Evolutionary conservation across 2,113 vertebrate genomes (phyloP), one percentile per base, ranked within the genome.

Genomic region (Salvator merianae): DNA sequence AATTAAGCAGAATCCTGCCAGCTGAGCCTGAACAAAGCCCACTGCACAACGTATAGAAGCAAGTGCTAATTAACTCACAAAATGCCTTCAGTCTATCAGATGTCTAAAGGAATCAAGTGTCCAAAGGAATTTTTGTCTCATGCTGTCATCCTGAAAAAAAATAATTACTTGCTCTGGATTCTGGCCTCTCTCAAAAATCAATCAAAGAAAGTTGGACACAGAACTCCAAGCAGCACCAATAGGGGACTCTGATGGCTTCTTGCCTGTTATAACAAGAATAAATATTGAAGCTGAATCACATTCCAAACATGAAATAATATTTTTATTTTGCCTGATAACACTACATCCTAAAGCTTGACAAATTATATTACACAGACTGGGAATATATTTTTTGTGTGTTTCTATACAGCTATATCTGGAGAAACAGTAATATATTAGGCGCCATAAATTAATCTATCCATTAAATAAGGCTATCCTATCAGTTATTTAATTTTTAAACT

Each of bases 221-320:
- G 43, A 84, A 84, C 70, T 65, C 8, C 70, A 73, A 24, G 62
- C 84, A 88, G 68, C 86, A 90, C 86, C 88, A 87, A 78, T 72
- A 88, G 79, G 91, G 89, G 91, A 93, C 86, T 91, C 68, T 85
- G n/a, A 59, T 91, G 88, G 91, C 90, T 89, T 85, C 78, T 76
- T 94, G 94, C 93, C 96, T 96, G 91, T 92, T 83, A 91, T 30
- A 95, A 90, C 91, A 95, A 91, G 84, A 91, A 86, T 83, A 92
- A 94, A 94, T 91, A 93, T 12, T 7, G 89, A 91, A 87, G 92
- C 91, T 90, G 90, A 86, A 93, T 89, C 84, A 91, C 88, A 91
- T 88, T 91, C 89, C 91, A 93, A 87, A 89, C 93, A 92, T 73
- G 83, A 93, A 89, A 87, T 84, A 80, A 90, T 71, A 83, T 79